phyloP scores from a whole-genome alignment of 2,113 vertebrate species.

The Heterotilapia buettikoferi region DNA sequence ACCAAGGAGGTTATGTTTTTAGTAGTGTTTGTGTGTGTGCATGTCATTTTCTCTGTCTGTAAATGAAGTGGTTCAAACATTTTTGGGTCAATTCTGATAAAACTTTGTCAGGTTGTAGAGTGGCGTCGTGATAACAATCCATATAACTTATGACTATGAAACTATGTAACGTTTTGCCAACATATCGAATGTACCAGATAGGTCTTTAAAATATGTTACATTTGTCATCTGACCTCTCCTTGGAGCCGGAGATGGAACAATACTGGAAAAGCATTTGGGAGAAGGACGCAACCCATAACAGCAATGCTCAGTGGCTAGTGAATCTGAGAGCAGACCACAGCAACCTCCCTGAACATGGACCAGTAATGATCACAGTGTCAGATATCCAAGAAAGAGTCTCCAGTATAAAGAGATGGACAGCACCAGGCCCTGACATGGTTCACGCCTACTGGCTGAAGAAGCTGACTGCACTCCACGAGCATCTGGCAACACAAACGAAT shows the following conservation, averaged over 20 bases:
- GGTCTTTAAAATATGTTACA: background rate
- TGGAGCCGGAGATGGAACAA: background rate
- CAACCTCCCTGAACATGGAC: background rate
- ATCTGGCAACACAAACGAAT: background rate
- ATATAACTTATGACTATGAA: background rate
- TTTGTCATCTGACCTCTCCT: background rate
- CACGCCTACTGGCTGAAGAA: background rate
- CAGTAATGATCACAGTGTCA: background rate
- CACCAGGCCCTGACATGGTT: background rate
- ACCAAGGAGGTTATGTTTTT: background rate
- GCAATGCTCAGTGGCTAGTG: background rate
- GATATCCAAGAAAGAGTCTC: background rate
- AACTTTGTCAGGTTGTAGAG: background rate
- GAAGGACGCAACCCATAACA: background rate
- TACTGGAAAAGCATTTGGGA: background rate
- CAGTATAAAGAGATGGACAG: background rate
- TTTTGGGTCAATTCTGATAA: background rate
- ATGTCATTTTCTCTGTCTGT: background rate
- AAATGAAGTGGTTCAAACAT: background rate
- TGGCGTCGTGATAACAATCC: background rate
- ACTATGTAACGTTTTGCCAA: background rate
- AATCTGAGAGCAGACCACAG: accelerated
- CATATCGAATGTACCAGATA: background rate
- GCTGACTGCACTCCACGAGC: background rate
- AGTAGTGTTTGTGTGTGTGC: background rate